A percentile compares a stretch with the other conserved stretches of the same genome.
Evolutionary conservation across 2,797 vertebrate genomes (phyloP).

Genomic region (Champsocephalus esox): DNA sequence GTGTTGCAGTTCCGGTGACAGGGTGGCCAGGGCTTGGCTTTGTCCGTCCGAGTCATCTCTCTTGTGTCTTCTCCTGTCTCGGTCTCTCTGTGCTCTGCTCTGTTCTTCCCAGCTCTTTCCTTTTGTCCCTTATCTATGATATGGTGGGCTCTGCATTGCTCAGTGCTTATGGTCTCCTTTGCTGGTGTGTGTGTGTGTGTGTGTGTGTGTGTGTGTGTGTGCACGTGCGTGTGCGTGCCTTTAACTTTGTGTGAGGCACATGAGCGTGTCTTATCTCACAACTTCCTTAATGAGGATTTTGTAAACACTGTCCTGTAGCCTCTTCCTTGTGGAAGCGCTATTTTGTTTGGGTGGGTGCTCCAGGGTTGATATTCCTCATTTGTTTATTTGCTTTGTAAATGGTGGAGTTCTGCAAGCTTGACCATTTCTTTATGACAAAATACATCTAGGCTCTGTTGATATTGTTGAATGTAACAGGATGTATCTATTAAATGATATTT

Average conservation of each 20-base stretch:
- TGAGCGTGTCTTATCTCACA: slow-evolving; percentile 89
- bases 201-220: slow-evolving; percentile 52
- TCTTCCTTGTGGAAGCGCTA: slow-evolving; percentile 88
- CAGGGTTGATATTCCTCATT: slow-evolving; percentile 77
- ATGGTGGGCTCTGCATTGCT: slow-evolving; percentile 91
- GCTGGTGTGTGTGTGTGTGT: slow-evolving; percentile 53
- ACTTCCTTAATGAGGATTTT: slow-evolving; percentile 99
- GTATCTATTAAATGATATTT: slow-evolving; percentile 47
- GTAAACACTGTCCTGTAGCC: slow-evolving; percentile 94
- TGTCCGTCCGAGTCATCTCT: slow-evolving; percentile 86
- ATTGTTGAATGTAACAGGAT: slow-evolving; percentile 61
- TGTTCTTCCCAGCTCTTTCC: slow-evolving; percentile 75
- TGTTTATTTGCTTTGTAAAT: slow-evolving; percentile 86
- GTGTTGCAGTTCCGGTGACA: slow-evolving; percentile 87
- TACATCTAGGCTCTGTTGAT: slow-evolving; percentile 60
- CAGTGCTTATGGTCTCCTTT: slow-evolving; percentile 71
- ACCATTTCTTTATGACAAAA: slow-evolving; percentile 77
- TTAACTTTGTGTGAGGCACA: slow-evolving; percentile 75
- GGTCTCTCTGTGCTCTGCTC: slow-evolving; percentile 76
- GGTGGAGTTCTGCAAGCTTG: slow-evolving; percentile 72
- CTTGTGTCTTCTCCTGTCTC: slow-evolving; percentile 77
- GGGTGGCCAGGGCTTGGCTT: slow-evolving; percentile 82
- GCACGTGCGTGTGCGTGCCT: slow-evolving; percentile 56
- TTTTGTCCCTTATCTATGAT: slow-evolving; percentile 92
- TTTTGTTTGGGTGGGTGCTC: slow-evolving; percentile 87